Base-by-base conservation (phyloP, 2,113 vertebrate species). In the Cebidichthys violaceus region DNA sequence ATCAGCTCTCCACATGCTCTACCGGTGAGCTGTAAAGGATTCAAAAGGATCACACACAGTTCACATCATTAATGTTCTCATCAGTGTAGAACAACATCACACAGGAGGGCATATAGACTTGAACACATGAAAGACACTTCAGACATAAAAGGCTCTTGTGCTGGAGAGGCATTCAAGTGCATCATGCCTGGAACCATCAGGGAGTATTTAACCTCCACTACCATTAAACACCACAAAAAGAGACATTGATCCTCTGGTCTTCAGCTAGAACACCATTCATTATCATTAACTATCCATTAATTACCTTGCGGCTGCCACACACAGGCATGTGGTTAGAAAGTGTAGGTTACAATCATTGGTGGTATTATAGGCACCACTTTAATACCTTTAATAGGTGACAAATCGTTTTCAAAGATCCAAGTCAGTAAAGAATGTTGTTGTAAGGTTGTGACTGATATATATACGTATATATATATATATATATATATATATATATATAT, bases 241-340 rank as follows among this genome's bases (percentile, higher is more conserved):
- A 15, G 33, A 64, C 82, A 65, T 52, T 10, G 0, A 55, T 35
- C 64, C 9, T 75, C 67, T 81, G 79, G 64, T 66, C 31, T 50
- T 75, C 67, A 43, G 50, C 59, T 33, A 27, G 50, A 85, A 75
- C 75, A 84, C 83, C 45, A 50, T 50, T 87, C 18, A 84, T 88
- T 86, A 85, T 70, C 77, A 76, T 62, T 74, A 61, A 84, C 79
- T 76, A 77, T 61, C 55, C 22, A 70, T 50, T 80, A 81, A 82
- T 86, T 79, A 73, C 57, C 45, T 67, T n/a, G 62, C 4, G 2
- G 43, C 55, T 59, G 77, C 66, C 82, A 74, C 35, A 31, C 20
- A 47, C 39, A 31, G 24, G 54, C 31, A 6, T 41, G 33, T 11
- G 45, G 17, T 65, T 70, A 50, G 33, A 77, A 64, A 24, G 20